These are phyloP conservation scores for Acanthopagrus latus DNA, from an alignment of 2,797 vertebrate genomes.

Conservation along the genomic window DNA sequence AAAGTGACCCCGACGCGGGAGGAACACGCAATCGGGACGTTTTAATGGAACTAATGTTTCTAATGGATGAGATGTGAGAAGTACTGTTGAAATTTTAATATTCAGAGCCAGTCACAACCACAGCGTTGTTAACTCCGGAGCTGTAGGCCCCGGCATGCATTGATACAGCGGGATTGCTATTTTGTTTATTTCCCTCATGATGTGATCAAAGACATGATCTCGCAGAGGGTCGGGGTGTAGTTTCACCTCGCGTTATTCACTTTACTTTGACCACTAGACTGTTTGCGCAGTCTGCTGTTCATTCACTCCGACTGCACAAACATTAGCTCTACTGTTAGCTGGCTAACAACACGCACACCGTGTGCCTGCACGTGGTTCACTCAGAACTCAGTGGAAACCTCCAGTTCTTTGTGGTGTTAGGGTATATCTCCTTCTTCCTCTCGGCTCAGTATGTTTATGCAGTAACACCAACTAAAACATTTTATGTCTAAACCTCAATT, in stretches of 20 bases:
- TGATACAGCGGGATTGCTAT: background rate
- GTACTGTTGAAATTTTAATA: background rate
- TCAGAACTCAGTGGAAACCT: background rate
- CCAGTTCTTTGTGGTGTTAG: background rate
- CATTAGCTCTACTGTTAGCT: background rate
- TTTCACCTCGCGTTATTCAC: background rate
- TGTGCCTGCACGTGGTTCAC: background rate
- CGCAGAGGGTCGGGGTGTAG: background rate
- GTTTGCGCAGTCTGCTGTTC: background rate
- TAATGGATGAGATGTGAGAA: constrained; percentile 20
- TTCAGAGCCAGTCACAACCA: background rate
- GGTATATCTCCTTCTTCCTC: background rate
- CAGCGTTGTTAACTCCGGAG: background rate
- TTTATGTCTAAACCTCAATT: background rate
- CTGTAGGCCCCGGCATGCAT: background rate
- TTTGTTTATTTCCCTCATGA: background rate
- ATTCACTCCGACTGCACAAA: background rate
- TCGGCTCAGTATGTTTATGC: background rate
- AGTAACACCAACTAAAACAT: background rate
- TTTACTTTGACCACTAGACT: constrained; percentile 1
- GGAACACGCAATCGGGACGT: constrained; percentile 33
- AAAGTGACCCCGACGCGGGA: constrained; percentile 69
- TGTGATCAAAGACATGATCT: background rate
- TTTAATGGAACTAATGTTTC: constrained; percentile 26
- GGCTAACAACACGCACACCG: background rate